phyloP scores from a whole-genome alignment of 2,113 vertebrate species.

The Sinosuthora webbiana region DNA sequence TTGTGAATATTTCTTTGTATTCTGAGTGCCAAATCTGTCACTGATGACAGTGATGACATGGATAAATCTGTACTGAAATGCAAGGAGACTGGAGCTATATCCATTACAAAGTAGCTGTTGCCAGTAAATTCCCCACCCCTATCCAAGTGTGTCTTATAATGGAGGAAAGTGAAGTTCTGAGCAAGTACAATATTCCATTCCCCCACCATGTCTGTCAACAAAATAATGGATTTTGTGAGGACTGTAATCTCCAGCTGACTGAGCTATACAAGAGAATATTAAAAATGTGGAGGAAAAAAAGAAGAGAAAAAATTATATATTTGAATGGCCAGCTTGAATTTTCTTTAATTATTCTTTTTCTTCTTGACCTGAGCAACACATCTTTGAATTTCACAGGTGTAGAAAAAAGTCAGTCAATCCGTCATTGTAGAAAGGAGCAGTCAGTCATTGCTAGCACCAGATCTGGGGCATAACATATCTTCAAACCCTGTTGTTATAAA shows the following conservation, averaged over 20 bases:
- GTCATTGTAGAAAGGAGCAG: background rate
- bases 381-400: background rate
- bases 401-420: background rate
- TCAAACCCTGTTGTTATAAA: background rate
- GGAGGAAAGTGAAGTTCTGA: background rate
- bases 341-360: background rate
- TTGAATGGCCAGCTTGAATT: background rate
- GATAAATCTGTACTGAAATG: background rate
- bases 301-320: background rate
- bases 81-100: background rate
- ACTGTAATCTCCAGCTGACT: background rate
- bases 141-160: background rate
- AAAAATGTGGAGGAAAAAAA: background rate
- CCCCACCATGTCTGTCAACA: rapidly evolving
- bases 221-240: background rate
- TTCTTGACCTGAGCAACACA: background rate
- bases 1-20: background rate
- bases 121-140: background rate
- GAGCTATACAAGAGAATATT: background rate
- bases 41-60: background rate
- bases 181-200: background rate
- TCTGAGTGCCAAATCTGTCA: background rate
- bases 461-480: background rate
- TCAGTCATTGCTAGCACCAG: background rate
- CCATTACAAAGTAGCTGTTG: background rate